Evolutionary conservation across 2,113 vertebrate species (phyloP), one percentile per base, ranked within the genome.

Genomic region (Trogon surrucura): DNA sequence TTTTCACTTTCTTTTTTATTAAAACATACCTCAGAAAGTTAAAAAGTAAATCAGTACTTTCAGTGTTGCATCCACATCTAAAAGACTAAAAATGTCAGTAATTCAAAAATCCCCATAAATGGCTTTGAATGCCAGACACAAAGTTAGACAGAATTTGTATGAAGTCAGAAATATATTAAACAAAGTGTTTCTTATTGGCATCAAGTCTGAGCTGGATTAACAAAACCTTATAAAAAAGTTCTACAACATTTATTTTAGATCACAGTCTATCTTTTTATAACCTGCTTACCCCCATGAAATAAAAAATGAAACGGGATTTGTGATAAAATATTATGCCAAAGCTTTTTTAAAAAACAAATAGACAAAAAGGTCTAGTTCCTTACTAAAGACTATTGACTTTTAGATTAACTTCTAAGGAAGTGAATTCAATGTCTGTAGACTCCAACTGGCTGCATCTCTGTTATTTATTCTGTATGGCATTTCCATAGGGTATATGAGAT

Each of bases 1-100:
- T 97, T 94, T 93, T 95, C 92, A 81, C 94, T 95, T 92, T 86
- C 80, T 91, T 91, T 91, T 96, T 91, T 94, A 95, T 94, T 90
- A 90, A 93, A 97, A 88, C 38, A n/a, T 85, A 96, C 56, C 1
- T 61, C 47, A 88, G 85, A 91, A 96, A 94, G 75, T 94, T 91
- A 80, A 90, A 95, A 96, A 96, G 67, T 95, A 96, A 96, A 94
- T 93, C 93, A 91, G 57, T 91, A 86, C 79, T 80, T 85, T 94
- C 93, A 78, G 18, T 67, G 79, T 80, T 90, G 65, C 44, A 96
- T 70, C 74, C 88, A 73, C 85, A 96, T 88, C 88, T 91, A 67
- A 90, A 91, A 94, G 73, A 93, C 92, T 96, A 85, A 93, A 95
- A 96, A 96, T 80, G 85, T 95, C 93, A 95, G 73, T 78, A 94